Conservation (phyloP, 2,797 vertebrate species). For the Taenioides sp. region DNA sequence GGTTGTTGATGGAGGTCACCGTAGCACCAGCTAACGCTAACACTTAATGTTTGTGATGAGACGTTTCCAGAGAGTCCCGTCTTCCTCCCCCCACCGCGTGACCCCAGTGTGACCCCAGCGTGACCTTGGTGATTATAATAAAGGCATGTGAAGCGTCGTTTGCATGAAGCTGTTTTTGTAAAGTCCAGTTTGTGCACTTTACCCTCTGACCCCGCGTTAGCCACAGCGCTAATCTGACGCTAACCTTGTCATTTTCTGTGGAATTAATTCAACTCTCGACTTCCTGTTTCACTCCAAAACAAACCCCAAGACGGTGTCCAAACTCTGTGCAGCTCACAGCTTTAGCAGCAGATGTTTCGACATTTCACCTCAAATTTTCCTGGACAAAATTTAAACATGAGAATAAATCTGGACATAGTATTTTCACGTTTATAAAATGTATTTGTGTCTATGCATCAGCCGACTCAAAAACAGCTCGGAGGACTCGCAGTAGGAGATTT, state of each 20-base stretch:
- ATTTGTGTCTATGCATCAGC: conserved; percentile 1
- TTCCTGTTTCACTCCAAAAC: background rate
- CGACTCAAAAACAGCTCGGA: background rate
- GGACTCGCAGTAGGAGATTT: background rate
- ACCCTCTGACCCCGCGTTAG: conserved; percentile 32
- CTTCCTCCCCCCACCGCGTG: background rate
- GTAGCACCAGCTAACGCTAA: conserved; percentile 52
- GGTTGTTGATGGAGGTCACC: conserved; percentile 25
- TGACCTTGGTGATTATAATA: conserved; percentile 45
- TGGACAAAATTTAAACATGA: background rate
- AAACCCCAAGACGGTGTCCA: conserved; percentile 1
- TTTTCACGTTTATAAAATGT: background rate
- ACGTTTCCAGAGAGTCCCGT: conserved; percentile 32
- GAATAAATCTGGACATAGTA: background rate
- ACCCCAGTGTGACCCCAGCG: conserved; percentile 16
- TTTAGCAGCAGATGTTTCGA: background rate
- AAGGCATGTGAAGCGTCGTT: conserved; percentile 81
- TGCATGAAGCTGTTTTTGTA: conserved; percentile 78
- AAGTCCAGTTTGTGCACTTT: conserved; percentile 67
- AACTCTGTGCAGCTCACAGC: background rate
- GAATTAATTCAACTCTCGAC: background rate
- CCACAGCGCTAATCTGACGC: conserved; percentile 12
- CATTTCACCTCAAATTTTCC: background rate
- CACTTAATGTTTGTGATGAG: conserved; percentile 21
- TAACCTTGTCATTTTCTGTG: background rate